Evolutionary conservation across 2,113 vertebrate species (phyloP), one percentile per base, ranked within the genome.

Genomic region (Indri indri): DNA sequence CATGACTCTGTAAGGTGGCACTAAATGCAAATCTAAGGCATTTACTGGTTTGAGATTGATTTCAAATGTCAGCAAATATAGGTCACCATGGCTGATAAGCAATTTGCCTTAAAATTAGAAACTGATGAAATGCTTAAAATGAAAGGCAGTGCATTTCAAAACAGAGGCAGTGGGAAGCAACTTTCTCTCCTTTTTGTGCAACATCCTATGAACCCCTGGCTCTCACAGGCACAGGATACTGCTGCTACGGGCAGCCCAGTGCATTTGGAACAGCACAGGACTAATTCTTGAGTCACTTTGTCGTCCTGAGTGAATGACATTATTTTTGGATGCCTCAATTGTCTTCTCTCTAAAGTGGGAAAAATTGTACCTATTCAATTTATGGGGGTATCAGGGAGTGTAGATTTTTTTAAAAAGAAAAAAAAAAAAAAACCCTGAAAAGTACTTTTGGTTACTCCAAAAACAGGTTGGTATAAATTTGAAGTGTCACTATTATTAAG

Each of bases 401-500:
- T 68, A 0, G 1, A 45, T 23, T 37, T 87, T 86, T 91, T 76
- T 17, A 3, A 37, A 47, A 61, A 61, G 22, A 37, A 76, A 77
- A 17, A 52, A 12, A 40, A 84, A 61, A 2, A 59, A 20, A 7
- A 61, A 30, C 25, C 61, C 61, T 84, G n/a, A 79, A 94, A 68
- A 97, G 66, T 52, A 59, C 18, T 93, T 37, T 81, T 1, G 52
- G 59, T 66, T 95, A 50, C 80, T 88, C 71, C 61, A n/a, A 90
- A 88, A 88, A 74, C 37, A 47, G 25, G 40, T 30, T 82, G 30
- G 66, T 73, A 59, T 74, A 94, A 91, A 95, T 90, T 74, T 90
- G 87, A 98, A 96, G 93, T 90, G 94, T 91, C 95, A 86, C 96
- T 97, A 89, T 95, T 81, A 92, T 85, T 95, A 89, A 89, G 63